These are phyloP conservation scores for Paedocypris sp. DNA, from an alignment of 2,113 vertebrate species.

Conservation along the genomic window DNA sequence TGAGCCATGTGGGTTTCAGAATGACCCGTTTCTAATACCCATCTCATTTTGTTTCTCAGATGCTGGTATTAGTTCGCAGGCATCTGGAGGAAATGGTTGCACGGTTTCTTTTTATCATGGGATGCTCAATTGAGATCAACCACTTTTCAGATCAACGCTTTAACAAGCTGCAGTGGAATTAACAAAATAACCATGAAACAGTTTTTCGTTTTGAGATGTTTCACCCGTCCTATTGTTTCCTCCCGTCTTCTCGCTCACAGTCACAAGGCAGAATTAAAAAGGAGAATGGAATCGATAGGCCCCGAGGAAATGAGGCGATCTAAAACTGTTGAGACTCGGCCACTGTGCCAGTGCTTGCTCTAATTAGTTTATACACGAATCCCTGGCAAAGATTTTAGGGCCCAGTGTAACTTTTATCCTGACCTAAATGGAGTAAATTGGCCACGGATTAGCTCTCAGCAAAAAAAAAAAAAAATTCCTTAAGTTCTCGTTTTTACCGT, in stretches of 20 bases:
- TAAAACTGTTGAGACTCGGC: slow-evolving; percentile 27
- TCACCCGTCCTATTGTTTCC: slow-evolving; percentile 1
- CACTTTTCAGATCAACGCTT: slow-evolving; percentile 20
- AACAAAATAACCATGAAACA: slow-evolving; percentile 1
- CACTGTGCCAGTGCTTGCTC: slow-evolving; percentile 37
- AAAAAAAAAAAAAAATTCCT: not conserved
- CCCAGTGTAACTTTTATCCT: slow-evolving; percentile 35
- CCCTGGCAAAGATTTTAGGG: slow-evolving; percentile 44
- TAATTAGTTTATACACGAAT: slow-evolving; percentile 56
- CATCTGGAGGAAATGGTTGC: not conserved
- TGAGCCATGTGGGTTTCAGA: not conserved
- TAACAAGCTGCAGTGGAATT: not conserved
- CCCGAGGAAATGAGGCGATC: slow-evolving; percentile 36
- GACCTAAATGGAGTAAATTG: slow-evolving; percentile 57
- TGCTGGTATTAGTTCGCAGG: too few relatives aligned
- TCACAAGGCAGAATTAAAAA: slow-evolving; percentile 29
- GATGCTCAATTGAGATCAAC: not conserved
- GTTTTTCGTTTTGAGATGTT: slow-evolving; percentile 18
- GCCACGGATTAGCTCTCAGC: slow-evolving; percentile 47
- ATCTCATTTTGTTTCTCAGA: too few relatives aligned
- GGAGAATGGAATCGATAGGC: slow-evolving; percentile 33
- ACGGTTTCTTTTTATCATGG: slow-evolving; percentile 17
- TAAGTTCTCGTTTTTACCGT: not conserved
- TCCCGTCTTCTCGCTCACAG: not conserved
- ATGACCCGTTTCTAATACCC: too few relatives aligned